Conservation (phyloP, 2,888 invertebrate species). For the Polietes domitor region DNA sequence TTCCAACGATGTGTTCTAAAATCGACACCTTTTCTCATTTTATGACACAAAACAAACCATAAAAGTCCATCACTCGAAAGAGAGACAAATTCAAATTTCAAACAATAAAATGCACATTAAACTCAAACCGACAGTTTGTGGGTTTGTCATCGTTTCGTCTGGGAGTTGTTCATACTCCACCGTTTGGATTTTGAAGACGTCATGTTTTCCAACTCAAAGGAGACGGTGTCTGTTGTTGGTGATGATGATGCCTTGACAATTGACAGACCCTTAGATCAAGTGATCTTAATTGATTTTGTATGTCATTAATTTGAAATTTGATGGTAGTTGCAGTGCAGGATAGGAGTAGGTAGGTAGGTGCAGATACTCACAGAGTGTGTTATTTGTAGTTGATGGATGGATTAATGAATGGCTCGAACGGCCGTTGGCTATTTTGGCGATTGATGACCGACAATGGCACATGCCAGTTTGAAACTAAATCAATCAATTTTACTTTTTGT, state of each 20-base stretch:
- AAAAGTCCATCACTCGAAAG: conserved; percentile 7
- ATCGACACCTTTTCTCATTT: conserved; percentile 28
- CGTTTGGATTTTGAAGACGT: background rate
- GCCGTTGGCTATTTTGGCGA: background rate
- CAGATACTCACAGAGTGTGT: background rate
- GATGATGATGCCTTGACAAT: background rate
- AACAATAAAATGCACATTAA: conserved; percentile 28
- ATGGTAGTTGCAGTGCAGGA: background rate
- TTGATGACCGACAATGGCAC: background rate
- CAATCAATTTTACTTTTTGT: too few species aligned
- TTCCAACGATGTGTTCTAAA: conserved; percentile 25
- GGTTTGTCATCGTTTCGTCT: background rate
- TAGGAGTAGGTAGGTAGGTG: background rate
- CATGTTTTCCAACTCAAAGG: background rate
- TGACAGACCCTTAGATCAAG: conserved; percentile 6
- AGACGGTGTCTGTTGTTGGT: conserved; percentile 1
- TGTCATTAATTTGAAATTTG: conserved; percentile 23
- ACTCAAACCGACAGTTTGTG: conserved; percentile 21
- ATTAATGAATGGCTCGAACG: background rate
- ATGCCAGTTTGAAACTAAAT: background rate
- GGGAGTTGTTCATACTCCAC: background rate
- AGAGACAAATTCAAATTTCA: conserved; percentile 30
- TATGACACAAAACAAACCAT: conserved; percentile 18
- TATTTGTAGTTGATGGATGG: conserved; percentile 1
- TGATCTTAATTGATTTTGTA: conserved; percentile 35